Evolutionary conservation across 2,888 invertebrate genomes (phyloP), one percentile per base, ranked within the genome.

Genomic region (Ectobius pallidus): DNA sequence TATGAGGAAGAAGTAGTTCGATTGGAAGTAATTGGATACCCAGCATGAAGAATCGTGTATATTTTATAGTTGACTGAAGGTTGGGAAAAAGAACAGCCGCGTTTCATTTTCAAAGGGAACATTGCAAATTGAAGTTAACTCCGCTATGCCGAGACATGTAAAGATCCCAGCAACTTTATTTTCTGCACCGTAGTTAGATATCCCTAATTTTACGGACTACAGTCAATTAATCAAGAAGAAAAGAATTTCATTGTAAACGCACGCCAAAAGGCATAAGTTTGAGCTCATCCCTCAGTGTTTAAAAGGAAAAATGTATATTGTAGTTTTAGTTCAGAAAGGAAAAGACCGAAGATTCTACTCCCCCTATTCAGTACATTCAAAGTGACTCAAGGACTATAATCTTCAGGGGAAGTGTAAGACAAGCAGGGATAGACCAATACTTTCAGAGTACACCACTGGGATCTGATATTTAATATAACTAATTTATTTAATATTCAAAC

Each of bases 1-100:
- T 58, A 25, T 58, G 32, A 65, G 44, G 44, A 65, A 46, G 42
- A 22, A 63, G 9, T 44, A n/a, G 3, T 27, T 65, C 44, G 65
- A 65, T 65, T 65, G 65, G 65, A 65, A 65, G 44, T 65, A 44
- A 65, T 65, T 65, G 27, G 65, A 65, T 65, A 30, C 44, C n/a
- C 22, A 44, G 44, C 42, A 22, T 22, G 25, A 44, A 65, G 65
- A 65, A 25, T 44, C 30, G 44, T 65, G 42, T 65, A 42, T 46
- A 44, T 65, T 65, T 44, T 27, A 65, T 65, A 46, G 44, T 27
- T 65, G 65, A 65, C 65, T 65, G 65, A 18, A 61, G 20, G 46
- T 11, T 61, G 16, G n/a, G 9, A 65, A 65, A 27, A 65, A 65
- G 25, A 65, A 34, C 25, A 22, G 55, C 55, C 34, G 44, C 18